Percentiles rank a stretch among this genome's conserved stretches.
Conservation (phyloP, 1,140 invertebrate species). For the Episyrphus balteatus region DNA sequence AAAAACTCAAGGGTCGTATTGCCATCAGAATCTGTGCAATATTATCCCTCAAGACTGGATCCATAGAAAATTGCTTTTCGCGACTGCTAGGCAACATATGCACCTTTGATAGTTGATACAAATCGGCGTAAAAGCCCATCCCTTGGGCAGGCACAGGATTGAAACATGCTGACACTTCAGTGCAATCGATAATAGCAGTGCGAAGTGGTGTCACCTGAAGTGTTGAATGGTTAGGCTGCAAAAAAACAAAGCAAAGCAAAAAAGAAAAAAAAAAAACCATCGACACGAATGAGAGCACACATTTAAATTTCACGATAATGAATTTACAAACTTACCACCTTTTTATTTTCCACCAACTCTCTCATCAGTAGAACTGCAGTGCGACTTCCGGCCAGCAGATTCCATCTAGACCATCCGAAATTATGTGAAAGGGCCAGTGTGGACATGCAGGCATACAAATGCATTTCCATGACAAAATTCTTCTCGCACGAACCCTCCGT, state of each 20-base stretch:
- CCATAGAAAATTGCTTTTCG: slow-evolving; percentile 29
- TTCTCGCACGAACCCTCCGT: slow-evolving; percentile 59
- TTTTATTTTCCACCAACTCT: slow-evolving; percentile 50
- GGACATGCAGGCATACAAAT: slow-evolving; percentile 75
- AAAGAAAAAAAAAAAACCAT: too few relatives aligned
- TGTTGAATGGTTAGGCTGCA: slow-evolving; percentile 43
- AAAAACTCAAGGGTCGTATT: slow-evolving; percentile 31
- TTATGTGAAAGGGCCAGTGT: slow-evolving; percentile 61
- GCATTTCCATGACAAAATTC: slow-evolving; percentile 62
- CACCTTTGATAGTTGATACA: slow-evolving; percentile 46
- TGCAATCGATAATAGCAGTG: slow-evolving; percentile 52
- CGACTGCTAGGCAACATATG: slow-evolving; percentile 24
- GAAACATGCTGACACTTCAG: slow-evolving; percentile 57
- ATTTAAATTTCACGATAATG: background rate
- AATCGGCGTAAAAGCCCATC: slow-evolving; percentile 55
- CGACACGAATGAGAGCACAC: too few relatives aligned
- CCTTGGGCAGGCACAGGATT: slow-evolving; percentile 43
- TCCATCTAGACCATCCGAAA: slow-evolving; percentile 86
- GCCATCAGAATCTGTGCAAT: slow-evolving; percentile 27
- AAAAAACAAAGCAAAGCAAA: slow-evolving; percentile 7
- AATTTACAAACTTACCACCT: slow-evolving; percentile 37
- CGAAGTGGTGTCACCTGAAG: slow-evolving; percentile 51
- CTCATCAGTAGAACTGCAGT: slow-evolving; percentile 63
- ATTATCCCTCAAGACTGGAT: slow-evolving; percentile 29
- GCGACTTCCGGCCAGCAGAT: slow-evolving; percentile 49